Evolutionary conservation across 2,888 invertebrate species (phyloP).

Genomic region (Eurois occulta): DNA sequence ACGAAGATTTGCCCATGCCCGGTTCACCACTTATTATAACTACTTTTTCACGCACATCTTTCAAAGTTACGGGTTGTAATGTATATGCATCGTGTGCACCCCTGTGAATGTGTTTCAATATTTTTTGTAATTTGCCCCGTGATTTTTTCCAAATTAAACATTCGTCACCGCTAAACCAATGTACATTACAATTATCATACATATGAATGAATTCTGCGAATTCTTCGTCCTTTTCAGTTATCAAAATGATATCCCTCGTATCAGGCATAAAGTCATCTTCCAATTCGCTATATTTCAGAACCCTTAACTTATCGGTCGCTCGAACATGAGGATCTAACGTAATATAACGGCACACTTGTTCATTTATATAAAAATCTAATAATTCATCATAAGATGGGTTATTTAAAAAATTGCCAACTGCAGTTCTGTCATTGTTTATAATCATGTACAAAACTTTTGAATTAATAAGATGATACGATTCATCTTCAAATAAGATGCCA

Average conservation of each 20-base stretch:
- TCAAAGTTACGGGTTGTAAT: slow-evolving; percentile 26
- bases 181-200: slow-evolving; percentile 35
- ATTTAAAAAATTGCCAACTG: slow-evolving; percentile 35
- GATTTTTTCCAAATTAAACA: slow-evolving; percentile 50
- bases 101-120: slow-evolving; percentile 38
- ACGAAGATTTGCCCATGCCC: slow-evolving; percentile 67
- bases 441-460: slow-evolving; percentile 45
- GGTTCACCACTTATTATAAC: slow-evolving; percentile 62
- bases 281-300: slow-evolving; percentile 26
- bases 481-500: slow-evolving; percentile 14
- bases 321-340: slow-evolving; percentile 22
- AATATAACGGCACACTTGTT: slow-evolving; percentile 47
- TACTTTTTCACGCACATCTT: slow-evolving; percentile 51
- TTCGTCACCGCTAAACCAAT: slow-evolving; percentile 47
- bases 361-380: slow-evolving; percentile 46
- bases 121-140: slow-evolving; percentile 33
- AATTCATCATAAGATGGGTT: slow-evolving; percentile 41
- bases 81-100: slow-evolving; percentile 6
- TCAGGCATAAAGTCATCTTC: not conserved
- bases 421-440: slow-evolving; percentile 47
- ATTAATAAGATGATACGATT: slow-evolving; percentile 39
- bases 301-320: not conserved
- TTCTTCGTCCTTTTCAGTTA: slow-evolving; percentile 42
- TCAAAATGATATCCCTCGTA: slow-evolving; percentile 38
- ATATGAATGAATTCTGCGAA: slow-evolving; percentile 25